These are phyloP conservation scores for Muscicapa adusta DNA, from an alignment of 2,113 vertebrate species.

Conservation along the genomic window DNA sequence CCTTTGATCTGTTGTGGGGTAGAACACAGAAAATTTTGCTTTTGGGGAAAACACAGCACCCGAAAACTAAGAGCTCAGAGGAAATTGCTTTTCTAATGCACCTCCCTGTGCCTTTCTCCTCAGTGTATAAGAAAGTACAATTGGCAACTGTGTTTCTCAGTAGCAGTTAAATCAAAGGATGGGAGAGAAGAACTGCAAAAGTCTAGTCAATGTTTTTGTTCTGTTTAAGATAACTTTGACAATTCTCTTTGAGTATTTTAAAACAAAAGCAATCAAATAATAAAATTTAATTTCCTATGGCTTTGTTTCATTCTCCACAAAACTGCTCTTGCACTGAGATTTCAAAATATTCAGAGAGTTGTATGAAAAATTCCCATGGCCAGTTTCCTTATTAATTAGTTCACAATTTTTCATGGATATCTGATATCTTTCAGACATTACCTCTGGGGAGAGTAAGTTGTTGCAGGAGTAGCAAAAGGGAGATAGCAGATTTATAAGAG, in stretches of 20 bases:
- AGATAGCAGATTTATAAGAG: background rate
- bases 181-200: background rate
- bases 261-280: background rate
- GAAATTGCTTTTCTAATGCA: background rate
- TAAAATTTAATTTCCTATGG: background rate
- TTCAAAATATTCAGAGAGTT: background rate
- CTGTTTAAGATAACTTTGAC: background rate
- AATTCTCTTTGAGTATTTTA: background rate
- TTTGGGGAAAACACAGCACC: background rate
- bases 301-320: background rate
- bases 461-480: background rate
- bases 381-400: background rate
- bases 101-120: background rate
- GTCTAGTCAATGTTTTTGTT: background rate
- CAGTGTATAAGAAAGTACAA: background rate
- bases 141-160: background rate
- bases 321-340: background rate
- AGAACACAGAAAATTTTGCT: background rate
- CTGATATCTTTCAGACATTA: background rate
- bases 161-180: background rate
- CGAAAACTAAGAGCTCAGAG: background rate
- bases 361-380: background rate
- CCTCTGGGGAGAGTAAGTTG: background rate
- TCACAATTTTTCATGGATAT: background rate
- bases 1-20: background rate